phyloP scores from a whole-genome alignment of 2,797 vertebrate species.

The Hyperoplus lanceolatus region DNA sequence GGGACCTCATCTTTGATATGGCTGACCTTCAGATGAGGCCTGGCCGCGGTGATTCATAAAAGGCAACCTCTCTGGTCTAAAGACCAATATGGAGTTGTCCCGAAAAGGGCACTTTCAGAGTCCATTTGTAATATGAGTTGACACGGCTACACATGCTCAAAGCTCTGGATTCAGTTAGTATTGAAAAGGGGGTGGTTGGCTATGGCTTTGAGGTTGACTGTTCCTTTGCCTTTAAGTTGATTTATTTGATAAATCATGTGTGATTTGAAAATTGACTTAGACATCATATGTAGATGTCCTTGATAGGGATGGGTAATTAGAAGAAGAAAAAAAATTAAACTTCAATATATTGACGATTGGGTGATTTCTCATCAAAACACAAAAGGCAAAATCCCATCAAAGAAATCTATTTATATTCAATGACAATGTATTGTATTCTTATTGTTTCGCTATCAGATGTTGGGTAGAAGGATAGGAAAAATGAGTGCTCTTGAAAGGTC shows the following conservation, averaged over 20 bases:
- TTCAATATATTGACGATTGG: not conserved
- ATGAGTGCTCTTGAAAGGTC: not conserved
- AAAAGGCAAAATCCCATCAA: not conserved
- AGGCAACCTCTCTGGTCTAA: constrained; percentile 46
- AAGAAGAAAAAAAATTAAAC: not conserved
- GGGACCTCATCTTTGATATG: constrained; percentile 43
- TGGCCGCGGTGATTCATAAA: constrained; percentile 49
- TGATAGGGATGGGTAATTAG: not conserved
- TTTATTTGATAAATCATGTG: not conserved
- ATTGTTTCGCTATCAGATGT: not conserved
- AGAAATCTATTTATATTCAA: not conserved
- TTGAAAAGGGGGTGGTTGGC: not conserved
- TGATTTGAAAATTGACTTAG: not conserved
- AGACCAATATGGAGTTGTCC: constrained; percentile 36
- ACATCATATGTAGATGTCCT: not conserved
- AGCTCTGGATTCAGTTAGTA: constrained; percentile 6
- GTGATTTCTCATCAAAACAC: not conserved
- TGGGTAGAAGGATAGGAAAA: not conserved
- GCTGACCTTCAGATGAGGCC: constrained; percentile 61
- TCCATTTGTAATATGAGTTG: constrained; percentile 48
- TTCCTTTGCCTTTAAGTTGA: not conserved
- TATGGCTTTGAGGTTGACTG: not conserved
- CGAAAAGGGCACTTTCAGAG: constrained; percentile 44
- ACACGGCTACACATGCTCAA: constrained; percentile 17
- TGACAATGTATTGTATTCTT: too few relatives aligned